A percentile compares a stretch with the other conserved stretches of the same genome.
These are phyloP conservation scores for Drosophila putrida DNA, from an alignment of 2,888 invertebrate species.

Conservation along the genomic window DNA sequence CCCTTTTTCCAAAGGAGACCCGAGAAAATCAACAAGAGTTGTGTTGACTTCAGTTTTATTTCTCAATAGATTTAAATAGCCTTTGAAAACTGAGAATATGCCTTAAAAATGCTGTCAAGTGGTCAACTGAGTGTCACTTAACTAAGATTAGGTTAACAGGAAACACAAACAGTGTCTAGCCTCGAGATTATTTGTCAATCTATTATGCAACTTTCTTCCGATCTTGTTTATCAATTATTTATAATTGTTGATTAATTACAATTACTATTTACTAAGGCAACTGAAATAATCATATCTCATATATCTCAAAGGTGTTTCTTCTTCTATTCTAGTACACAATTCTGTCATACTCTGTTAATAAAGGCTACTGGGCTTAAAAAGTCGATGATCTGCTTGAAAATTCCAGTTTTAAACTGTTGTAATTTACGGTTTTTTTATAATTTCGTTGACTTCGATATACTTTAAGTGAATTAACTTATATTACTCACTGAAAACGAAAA, in stretches of 20 bases:
- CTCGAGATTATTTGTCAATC: slow-evolving; percentile 5
- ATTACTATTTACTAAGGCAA: too few species aligned
- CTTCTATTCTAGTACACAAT: background rate
- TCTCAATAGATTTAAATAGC: slow-evolving; percentile 9
- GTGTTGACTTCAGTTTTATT: background rate
- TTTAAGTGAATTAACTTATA: slow-evolving; percentile 4
- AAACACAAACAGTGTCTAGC: slow-evolving; percentile 17
- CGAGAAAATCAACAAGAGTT: slow-evolving; percentile 4
- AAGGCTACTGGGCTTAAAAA: background rate
- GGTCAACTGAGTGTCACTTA: slow-evolving; percentile 19
- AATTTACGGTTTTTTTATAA: slow-evolving; percentile 1
- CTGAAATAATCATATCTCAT: too few species aligned
- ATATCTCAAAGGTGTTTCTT: too few species aligned
- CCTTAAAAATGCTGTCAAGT: slow-evolving; percentile 10
- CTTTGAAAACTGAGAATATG: slow-evolving; percentile 10
- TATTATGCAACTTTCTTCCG: background rate
- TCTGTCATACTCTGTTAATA: background rate
- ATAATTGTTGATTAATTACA: background rate
- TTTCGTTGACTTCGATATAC: background rate
- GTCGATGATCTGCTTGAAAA: slow-evolving; percentile 21
- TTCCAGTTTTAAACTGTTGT: slow-evolving; percentile 5
- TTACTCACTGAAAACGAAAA: slow-evolving; percentile 21
- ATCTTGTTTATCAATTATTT: background rate
- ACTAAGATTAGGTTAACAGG: slow-evolving; percentile 18
- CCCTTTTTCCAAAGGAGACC: slow-evolving; percentile 40